Evolutionary conservation across 2,888 invertebrate genomes (phyloP).

Genomic region (Drosophila fulvimacula): DNA sequence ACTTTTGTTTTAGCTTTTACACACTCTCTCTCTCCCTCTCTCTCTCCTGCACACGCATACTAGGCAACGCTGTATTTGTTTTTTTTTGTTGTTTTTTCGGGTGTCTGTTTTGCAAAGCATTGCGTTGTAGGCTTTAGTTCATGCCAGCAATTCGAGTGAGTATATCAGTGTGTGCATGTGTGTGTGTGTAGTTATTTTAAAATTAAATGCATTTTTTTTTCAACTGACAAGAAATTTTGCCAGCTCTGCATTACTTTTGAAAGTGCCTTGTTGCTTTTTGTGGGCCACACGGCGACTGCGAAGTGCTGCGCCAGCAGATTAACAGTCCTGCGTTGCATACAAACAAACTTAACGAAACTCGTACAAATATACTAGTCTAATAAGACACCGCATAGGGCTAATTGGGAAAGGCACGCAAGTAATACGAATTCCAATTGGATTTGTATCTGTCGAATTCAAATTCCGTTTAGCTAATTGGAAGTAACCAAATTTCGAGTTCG

Average conservation of each 20-base stretch:
- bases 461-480: neutral
- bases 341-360: neutral
- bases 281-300: conserved; percentile 21
- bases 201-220: conserved; percentile 31
- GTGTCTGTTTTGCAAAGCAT: conserved; percentile 28
- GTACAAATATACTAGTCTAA: neutral
- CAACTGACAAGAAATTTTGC: conserved; percentile 33
- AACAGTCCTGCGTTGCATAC: conserved; percentile 15
- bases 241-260: conserved; percentile 34
- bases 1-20: conserved; percentile 55
- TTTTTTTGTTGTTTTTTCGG: conserved; percentile 8
- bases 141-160: conserved; percentile 44
- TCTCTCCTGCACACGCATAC: neutral
- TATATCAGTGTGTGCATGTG: conserved; percentile 1
- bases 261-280: conserved; percentile 45
- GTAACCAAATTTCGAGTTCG: neutral
- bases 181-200: conserved; percentile 17
- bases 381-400: neutral
- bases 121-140: conserved; percentile 60
- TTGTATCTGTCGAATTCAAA: neutral
- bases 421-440: neutral
- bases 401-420: neutral
- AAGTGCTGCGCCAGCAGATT: conserved; percentile 53
- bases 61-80: conserved; percentile 12
- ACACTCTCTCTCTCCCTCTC: neutral